phyloP scores from a whole-genome alignment of 2,888 invertebrate genomes.

The Meganola albula region DNA sequence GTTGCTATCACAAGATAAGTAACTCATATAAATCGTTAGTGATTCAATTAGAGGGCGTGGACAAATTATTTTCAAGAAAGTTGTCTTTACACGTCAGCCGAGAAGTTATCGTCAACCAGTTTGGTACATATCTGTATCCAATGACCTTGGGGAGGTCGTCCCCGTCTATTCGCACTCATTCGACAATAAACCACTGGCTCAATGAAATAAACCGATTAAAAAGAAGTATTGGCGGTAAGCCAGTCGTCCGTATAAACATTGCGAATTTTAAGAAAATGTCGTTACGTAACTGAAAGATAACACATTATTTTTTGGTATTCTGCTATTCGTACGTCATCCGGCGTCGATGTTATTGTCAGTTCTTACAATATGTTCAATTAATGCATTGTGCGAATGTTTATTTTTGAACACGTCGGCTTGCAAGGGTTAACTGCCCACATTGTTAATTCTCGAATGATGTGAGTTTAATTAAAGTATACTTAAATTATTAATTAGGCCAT shows the following conservation, averaged over 20 bases:
- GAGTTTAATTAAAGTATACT: too few relatives aligned
- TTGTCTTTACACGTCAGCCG: constrained; percentile 27
- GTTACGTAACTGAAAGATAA: constrained; percentile 52
- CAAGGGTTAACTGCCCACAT: too few relatives aligned
- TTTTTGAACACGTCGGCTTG: too few relatives aligned
- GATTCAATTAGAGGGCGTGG: too few relatives aligned
- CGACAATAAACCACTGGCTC: constrained; percentile 64
- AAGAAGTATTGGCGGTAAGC: constrained; percentile 64
- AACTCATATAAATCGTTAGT: too few relatives aligned
- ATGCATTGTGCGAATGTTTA: constrained; percentile 1
- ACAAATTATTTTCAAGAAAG: constrained; percentile 31
- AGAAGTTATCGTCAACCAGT: constrained; percentile 30
- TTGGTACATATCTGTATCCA: constrained; percentile 35
- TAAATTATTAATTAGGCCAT: too few relatives aligned
- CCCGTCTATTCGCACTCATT: constrained; percentile 56
- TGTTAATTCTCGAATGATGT: too few relatives aligned
- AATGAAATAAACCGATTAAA: constrained; percentile 74
- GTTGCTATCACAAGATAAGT: too few relatives aligned
- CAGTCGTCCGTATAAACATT: constrained; percentile 70
- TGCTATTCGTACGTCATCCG: constrained; percentile 21
- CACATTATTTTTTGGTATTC: constrained; percentile 29
- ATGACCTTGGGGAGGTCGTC: constrained; percentile 67
- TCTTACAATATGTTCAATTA: constrained; percentile 17
- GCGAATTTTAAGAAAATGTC: constrained; percentile 67
- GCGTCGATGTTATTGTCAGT: constrained; percentile 16